Evolutionary conservation across 2,113 vertebrate species (phyloP), one percentile per base, ranked within the genome.

Genomic region (Perccottus glenii): DNA sequence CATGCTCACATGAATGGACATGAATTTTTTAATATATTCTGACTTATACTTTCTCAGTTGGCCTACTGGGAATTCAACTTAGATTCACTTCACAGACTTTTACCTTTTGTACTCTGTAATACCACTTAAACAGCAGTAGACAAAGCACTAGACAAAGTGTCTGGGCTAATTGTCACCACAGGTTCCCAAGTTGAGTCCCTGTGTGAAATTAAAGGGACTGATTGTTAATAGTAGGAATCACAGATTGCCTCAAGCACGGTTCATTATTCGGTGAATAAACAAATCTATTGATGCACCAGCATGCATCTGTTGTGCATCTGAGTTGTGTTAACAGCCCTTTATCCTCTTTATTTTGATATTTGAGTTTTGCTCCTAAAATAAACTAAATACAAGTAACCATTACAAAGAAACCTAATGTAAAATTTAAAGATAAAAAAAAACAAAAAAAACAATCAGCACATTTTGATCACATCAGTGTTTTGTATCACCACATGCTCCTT

Each of bases 181-280:
- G 50, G 43, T 67, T 62, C 11, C 45, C 1, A 10, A 64, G 66
- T 46, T 40, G 38, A 40, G 16, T 62, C 60, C 15, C 45, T 11
- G 50, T 72, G 15, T 78, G 53, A 55, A 60, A 82, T 66, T 45
- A 53, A 15, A 50, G 45, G 68, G 52, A 70, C 58, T 76, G 58
- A 62, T 77, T 63, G 32, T 50, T 62, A 62, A 58, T 50, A 74
- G 46, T 53, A 75, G 60, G 14, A 76, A 71, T 67, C 78, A 74
- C 73, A 78, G 65, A 78, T 67, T 70, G 72, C 38, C 48, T 64
- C 38, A 62, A 80, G 66, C 49, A 46, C 44, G 55, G 64, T 45
- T 70, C 48, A 65, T 32, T n/a, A 78, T 57, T 75, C 64, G 60
- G 38, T 44, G 44, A 62, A 51, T 81, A 19, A 14, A 50, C 43